A percentile compares a stretch with the other conserved stretches of the same genome.
These are phyloP conservation scores for Eufriesea mexicana DNA, from an alignment of 1,140 invertebrate genomes.

Conservation along the genomic window DNA sequence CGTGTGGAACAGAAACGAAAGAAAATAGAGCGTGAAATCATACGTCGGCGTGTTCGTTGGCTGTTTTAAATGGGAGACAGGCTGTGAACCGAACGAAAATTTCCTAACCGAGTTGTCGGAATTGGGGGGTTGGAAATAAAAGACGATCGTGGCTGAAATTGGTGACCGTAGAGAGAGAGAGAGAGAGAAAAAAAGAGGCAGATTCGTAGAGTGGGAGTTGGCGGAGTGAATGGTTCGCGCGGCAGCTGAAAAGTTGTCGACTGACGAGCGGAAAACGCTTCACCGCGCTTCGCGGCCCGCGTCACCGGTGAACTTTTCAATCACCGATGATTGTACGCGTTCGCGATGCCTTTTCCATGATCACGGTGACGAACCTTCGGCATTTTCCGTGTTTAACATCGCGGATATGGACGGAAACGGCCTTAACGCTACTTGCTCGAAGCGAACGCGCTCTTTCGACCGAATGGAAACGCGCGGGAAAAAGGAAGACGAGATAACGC, in stretches of 20 bases:
- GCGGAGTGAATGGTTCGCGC: constrained; percentile 10
- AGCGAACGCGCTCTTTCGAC: not conserved
- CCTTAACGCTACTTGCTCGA: not conserved
- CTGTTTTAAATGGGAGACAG: constrained; percentile 1
- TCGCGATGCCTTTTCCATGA: constrained; percentile 5
- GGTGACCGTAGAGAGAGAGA: constrained; percentile 27
- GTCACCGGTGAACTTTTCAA: constrained; percentile 14
- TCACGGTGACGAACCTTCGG: not conserved
- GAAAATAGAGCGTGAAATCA: constrained; percentile 31
- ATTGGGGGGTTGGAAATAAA: constrained; percentile 18
- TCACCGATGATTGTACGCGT: constrained; percentile 2
- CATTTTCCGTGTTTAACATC: not conserved
- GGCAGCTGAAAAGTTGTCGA: constrained; percentile 19
- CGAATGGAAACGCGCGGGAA: too few species aligned
- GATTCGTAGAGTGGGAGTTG: not conserved
- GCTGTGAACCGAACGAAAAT: constrained; percentile 16
- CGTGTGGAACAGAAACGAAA: not conserved
- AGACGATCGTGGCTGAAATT: constrained; percentile 27
- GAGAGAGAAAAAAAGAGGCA: not conserved
- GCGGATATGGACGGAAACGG: not conserved
- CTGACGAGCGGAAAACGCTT: constrained; percentile 15
- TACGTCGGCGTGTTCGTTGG: constrained; percentile 2
- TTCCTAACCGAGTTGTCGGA: constrained; percentile 13
- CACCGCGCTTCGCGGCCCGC: not conserved
- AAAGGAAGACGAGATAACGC: not conserved